Percentiles rank a stretch among this genome's conserved stretches.
These are phyloP conservation scores for Pelochelys cantorii DNA, from an alignment of 2,797 vertebrate species.

Conservation along the genomic window DNA sequence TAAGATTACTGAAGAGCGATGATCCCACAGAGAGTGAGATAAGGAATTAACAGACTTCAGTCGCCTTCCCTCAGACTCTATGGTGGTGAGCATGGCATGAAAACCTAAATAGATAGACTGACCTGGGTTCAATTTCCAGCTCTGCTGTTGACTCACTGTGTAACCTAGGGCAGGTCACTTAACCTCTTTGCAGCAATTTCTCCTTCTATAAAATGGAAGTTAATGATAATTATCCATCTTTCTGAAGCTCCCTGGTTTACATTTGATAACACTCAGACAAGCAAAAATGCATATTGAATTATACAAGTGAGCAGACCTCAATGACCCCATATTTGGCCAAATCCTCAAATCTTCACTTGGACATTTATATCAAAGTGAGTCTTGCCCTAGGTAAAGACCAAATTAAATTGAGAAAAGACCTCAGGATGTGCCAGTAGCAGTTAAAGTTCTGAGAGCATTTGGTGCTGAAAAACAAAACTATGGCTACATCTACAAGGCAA, in stretches of 20 bases:
- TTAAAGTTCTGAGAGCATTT: background rate
- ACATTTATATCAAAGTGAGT: background rate
- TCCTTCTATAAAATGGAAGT: background rate
- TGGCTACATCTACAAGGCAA: background rate
- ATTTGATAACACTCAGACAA: background rate
- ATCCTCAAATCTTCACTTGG: background rate
- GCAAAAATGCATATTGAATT: background rate
- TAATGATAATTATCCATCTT: accelerated
- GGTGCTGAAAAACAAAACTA: background rate
- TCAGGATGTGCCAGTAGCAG: background rate
- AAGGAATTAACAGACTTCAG: background rate
- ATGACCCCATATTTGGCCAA: background rate
- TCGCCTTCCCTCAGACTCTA: background rate
- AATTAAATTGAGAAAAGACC: background rate
- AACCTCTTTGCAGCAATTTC: background rate
- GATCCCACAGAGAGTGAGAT: background rate
- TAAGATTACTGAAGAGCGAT: background rate
- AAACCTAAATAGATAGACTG: accelerated
- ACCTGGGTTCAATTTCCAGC: accelerated
- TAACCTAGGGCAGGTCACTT: background rate
- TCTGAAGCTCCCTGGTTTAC: background rate
- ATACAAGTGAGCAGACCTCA: background rate
- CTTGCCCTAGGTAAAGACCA: background rate
- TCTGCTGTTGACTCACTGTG: background rate
- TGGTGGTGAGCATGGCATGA: background rate